A percentile compares a stretch with the other conserved stretches of the same genome.
These are phyloP conservation scores for Argyresthia albistria DNA, from an alignment of 2,888 invertebrate genomes.

Conservation along the genomic window DNA sequence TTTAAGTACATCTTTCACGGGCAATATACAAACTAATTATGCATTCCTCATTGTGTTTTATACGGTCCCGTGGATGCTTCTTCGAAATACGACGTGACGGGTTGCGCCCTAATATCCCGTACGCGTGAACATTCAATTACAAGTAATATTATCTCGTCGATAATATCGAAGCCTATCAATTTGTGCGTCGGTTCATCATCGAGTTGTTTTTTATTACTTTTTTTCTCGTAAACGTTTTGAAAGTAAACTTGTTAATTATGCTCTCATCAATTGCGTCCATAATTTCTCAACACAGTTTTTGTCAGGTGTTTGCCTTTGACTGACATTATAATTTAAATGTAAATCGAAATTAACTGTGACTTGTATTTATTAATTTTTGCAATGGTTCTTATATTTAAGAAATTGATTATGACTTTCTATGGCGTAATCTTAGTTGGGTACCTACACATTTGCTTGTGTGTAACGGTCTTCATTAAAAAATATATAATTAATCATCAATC, in stretches of 20 bases:
- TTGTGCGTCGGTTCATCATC: slow-evolving; percentile 18
- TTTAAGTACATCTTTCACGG: too few relatives aligned
- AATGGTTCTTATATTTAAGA: not conserved
- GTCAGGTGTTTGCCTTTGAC: slow-evolving; percentile 6
- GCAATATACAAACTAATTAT: too few relatives aligned
- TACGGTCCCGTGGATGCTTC: too few relatives aligned
- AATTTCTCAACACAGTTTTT: slow-evolving; percentile 28
- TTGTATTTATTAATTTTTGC: not conserved
- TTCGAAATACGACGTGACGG: too few relatives aligned
- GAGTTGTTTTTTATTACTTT: slow-evolving; percentile 1
- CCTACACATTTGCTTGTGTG: not conserved
- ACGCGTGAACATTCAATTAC: slow-evolving; percentile 57
- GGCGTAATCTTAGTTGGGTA: not conserved
- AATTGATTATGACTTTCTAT: not conserved
- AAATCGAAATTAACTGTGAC: not conserved
- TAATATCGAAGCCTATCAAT: slow-evolving; percentile 48
- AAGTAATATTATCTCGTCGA: slow-evolving; percentile 34
- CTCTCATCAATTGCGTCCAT: slow-evolving; percentile 46
- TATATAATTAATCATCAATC: not conserved
- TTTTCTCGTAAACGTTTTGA: slow-evolving; percentile 48
- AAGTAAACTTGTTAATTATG: slow-evolving; percentile 60
- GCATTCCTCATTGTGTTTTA: too few relatives aligned
- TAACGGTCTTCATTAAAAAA: not conserved
- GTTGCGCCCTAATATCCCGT: not conserved
- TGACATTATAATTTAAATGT: slow-evolving; percentile 6